Conservation (phyloP, 2,888 invertebrate species). For the Apotomis betuletana region DNA sequence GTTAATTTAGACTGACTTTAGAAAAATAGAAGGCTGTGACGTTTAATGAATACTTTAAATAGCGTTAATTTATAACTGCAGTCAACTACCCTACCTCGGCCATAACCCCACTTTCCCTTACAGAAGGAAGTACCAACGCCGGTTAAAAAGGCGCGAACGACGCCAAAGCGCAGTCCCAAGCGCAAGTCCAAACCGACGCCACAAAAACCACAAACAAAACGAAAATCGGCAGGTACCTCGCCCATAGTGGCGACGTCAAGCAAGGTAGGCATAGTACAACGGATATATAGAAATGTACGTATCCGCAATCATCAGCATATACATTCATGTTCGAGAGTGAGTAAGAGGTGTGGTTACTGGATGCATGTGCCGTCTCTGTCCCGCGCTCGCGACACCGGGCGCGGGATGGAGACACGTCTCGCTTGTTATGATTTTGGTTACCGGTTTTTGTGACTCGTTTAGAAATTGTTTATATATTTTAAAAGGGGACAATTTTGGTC, state of each 20-base stretch:
- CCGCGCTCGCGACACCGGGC: constrained; percentile 50
- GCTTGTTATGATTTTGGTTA: constrained; percentile 10
- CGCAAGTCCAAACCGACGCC: constrained; percentile 60
- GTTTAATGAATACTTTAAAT: no score
- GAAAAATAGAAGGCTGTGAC: neutral
- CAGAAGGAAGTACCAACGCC: constrained; percentile 69
- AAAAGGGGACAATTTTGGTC: no score
- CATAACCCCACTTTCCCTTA: constrained; percentile 42
- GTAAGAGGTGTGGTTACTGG: constrained; percentile 44
- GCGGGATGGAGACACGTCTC: constrained; percentile 53
- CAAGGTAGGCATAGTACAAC: constrained; percentile 84
- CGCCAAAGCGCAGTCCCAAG: constrained; percentile 74
- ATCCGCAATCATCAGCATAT: constrained; percentile 75
- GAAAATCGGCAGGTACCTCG: constrained; percentile 76
- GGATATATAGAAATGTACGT: constrained; percentile 85
- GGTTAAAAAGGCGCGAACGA: constrained; percentile 67
- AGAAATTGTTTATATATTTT: neutral
- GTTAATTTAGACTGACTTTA: neutral
- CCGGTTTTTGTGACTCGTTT: constrained; percentile 23
- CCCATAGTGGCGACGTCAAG: constrained; percentile 73
- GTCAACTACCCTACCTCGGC: constrained; percentile 17
- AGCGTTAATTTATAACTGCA: no score
- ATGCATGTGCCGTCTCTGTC: constrained; percentile 51
- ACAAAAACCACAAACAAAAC: constrained; percentile 59
- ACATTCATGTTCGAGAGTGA: constrained; percentile 69